Evolutionary conservation across 2,113 vertebrate species (phyloP), one percentile per base, ranked within the genome.

Genomic region (Alexandromys fortis): DNA sequence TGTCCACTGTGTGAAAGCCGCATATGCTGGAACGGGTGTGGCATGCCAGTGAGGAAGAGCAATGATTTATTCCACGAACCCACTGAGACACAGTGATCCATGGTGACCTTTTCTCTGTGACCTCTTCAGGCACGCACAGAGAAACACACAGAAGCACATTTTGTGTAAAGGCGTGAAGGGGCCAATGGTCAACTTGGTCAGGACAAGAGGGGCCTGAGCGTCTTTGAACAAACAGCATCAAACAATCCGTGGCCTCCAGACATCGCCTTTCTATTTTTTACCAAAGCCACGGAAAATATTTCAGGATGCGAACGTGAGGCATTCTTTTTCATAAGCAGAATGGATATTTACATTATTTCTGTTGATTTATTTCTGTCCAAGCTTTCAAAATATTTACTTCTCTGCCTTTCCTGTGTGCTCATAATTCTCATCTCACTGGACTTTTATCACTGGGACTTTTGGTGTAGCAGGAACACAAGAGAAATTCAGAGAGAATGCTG

Each of bases 281-380:
- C 35, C 61, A 79, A 28, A 94, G 13, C 90, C 83, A 72, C 21
- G 52, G 47, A 45, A 95, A 86, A 47, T 55, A 96, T 24, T 96
- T 91, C 83, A 76, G 68, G 70, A 76, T 79, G 35, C 72, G 65
- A 86, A 94, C 33, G 83, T 14, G n/a, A 94, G 58, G 19, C 85
- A 75, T 45, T 77, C 91, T 91, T 81, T 93, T 83, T 79, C 61
- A 92, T 91, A 89, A 81, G 49, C 30, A 94, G 19, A 91, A 82
- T 68, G 17, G 26, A 86, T 92, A 95, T 87, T 92, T 94, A 77
- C 42, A 86, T 81, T 92, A 65, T 67, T 58, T 52, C 33, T 47
- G 58, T 94, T 55, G 38, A 47, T 61, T 97, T 96, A 94, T 47
- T 89, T 96, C 49, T 45, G 61, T 87, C 87, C 75, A 52, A 58